phyloP scores from a whole-genome alignment of 2,113 vertebrate species.

The Chloropsis hardwickii region DNA sequence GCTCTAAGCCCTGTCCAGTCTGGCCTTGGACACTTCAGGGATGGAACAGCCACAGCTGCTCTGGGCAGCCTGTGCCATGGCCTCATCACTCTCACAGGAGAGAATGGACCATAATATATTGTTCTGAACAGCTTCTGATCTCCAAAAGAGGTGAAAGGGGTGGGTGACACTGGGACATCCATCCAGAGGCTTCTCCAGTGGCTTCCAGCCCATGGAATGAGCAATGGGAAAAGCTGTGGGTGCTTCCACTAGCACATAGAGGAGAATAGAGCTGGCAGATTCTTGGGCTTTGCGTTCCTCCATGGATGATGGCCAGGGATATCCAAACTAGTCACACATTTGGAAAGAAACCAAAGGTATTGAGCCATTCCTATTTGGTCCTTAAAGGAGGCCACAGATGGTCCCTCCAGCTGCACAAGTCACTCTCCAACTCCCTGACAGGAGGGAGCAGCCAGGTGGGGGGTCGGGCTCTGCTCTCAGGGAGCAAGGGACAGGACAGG shows the following conservation, averaged over 20 bases:
- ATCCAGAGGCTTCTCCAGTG: neutral
- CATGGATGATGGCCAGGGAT: neutral
- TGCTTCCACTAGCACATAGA: neutral
- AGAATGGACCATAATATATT: neutral
- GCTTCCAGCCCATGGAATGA: accelerated
- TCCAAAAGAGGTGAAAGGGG: neutral
- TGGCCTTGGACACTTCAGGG: neutral
- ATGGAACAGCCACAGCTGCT: neutral
- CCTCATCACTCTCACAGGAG: neutral
- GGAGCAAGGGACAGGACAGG: neutral
- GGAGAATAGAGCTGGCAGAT: neutral
- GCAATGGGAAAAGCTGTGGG: neutral
- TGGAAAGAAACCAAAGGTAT: neutral
- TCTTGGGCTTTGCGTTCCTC: neutral
- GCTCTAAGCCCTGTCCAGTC: accelerated
- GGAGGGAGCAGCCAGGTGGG: neutral
- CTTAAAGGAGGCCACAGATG: neutral
- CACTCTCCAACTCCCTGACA: neutral
- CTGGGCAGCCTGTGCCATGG: neutral
- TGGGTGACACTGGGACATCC: neutral
- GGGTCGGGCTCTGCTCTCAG: neutral
- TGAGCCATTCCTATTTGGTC: neutral
- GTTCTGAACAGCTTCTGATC: neutral
- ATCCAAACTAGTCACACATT: neutral
- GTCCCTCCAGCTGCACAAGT: neutral